Evolutionary conservation across 2,113 vertebrate species (phyloP), one percentile per base, ranked within the genome.

Genomic region (Acrocephalus kingi): DNA sequence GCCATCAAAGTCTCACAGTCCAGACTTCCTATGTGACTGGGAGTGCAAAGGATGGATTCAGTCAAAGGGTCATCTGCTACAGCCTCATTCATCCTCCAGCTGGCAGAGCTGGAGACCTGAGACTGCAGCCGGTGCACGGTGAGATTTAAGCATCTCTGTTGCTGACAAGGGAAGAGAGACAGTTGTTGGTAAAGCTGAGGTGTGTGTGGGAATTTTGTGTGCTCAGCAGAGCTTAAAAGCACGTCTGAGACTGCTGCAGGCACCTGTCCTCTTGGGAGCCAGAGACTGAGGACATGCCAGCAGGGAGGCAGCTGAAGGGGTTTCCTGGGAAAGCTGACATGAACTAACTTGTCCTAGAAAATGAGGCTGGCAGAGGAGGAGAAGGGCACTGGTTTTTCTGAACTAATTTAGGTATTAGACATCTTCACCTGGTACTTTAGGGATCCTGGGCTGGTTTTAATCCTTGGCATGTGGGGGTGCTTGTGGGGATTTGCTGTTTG

Each of bases 401-500:
- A 41, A 15, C 37, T 37, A 16, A 16, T 71, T 82, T 31, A 54
- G 13, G 17, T 54, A 15, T 45, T 46, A 35, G 9, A 17, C 16
- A 13, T 10, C 46, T 62, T 48, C 4, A 1, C 14, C 23, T 30
- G 30, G 3, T 21, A 16, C 25, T n/a, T 0, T 67, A 74, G 14
- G n/a, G 24, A 63, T 9, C 18, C 8, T 5, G 11, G 23, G 9
- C 19, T 89, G 24, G 13, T 11, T 45, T 52, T 66, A 15, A 41
- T 81, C 69, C 51, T 77, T 62, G 46, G 9, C 45, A 9, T 1
- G 3, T 31, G 49, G 9, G 52, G 6, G 11, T 27, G 28, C 2
- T 0, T 13, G 27, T n/a, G 45, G 31, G 62, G 48, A 19, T 49
- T 49, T 4, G 0, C 51, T 52, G 1, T 23, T 71, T 1, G 0